Evolutionary conservation across 2,797 vertebrate genomes (phyloP), one percentile per base, ranked within the genome.

Genomic region (Betta splendens): DNA sequence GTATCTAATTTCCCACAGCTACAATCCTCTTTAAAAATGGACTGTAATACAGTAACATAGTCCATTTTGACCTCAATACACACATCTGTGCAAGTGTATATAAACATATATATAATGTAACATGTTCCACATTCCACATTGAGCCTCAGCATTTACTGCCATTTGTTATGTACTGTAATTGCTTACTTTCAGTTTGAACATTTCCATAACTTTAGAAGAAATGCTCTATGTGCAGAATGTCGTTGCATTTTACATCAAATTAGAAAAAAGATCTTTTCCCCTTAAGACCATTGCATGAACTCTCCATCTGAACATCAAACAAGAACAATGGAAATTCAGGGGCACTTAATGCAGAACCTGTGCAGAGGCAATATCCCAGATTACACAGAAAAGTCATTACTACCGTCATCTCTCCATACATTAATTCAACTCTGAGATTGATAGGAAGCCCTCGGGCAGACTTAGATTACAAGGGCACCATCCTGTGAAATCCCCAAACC

Each of bases 341-440:
- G 20, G n/a, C 58, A 57, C 65, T 74, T 69, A 59, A 70, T 63
- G 66, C 42, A 53, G 37, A 68, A 55, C 5, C 52, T 49, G 29
- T 1, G 1, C 52, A 26, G 68, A 83, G 26, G 50, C 74, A 79
- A 84, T 80, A 71, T 77, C 57, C 42, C 65, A 75, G 65, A 76
- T 79, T 72, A 81, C 79, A 69, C 72, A 67, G 61, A 76, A 61
- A 82, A 82, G 65, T 73, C 69, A 80, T 85, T 81, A 79, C 61
- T 20, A 46, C 60, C 79, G 37, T 74, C 68, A 50, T 80, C 67
- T 64, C 15, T 20, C 49, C 52, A 60, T 64, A 77, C 69, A 75
- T 80, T 74, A 78, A 78, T 78, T 81, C 55, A 65, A 56, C 60
- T 44, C 53, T 5, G 45, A 72, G 77, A 79, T 47, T 79, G 75